These are phyloP conservation scores for Melieria omissa DNA, from an alignment of 2,888 invertebrate genomes.

Conservation along the genomic window DNA sequence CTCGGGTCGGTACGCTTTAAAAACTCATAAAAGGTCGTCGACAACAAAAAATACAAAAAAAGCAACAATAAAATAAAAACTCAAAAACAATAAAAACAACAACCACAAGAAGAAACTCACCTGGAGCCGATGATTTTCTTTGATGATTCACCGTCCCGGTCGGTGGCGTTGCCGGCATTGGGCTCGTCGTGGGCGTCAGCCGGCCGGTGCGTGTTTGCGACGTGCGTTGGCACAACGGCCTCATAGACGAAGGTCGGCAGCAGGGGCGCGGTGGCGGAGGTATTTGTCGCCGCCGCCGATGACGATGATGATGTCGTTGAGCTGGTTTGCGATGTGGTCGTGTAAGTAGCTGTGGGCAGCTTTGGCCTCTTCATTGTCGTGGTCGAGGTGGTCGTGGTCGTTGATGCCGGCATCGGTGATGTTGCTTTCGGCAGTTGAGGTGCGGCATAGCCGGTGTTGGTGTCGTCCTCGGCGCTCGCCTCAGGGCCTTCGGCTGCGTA, in stretches of 20 bases:
- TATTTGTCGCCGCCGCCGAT: constrained; percentile 7
- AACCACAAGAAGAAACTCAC: constrained; percentile 61
- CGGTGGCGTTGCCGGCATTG: constrained; percentile 10
- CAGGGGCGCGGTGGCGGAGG: constrained; percentile 39
- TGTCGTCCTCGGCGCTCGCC: constrained; percentile 34
- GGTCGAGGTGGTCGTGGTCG: constrained; percentile 35
- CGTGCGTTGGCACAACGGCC: constrained; percentile 49
- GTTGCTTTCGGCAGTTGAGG: constrained; percentile 27
- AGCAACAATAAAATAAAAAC: too few relatives aligned
- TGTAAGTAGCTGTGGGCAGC: constrained; percentile 47
- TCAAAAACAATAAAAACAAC: neutral
- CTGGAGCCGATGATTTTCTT: constrained; percentile 73
- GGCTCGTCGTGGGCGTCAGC: neutral
- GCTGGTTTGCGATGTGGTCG: constrained; percentile 53
- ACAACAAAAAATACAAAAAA: too few relatives aligned
- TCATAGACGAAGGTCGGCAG: constrained; percentile 57
- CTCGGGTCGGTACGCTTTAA: neutral
- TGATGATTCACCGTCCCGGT: constrained; percentile 67
- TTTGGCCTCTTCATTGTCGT: constrained; percentile 39
- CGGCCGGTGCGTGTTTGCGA: neutral
- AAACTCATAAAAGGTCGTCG: neutral
- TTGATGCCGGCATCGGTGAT: constrained; percentile 24
- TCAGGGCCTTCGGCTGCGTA: neutral
- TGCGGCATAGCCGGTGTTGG: constrained; percentile 25
- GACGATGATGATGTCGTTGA: constrained; percentile 19